Base-by-base conservation (phyloP, 2,888 invertebrate species). In the Pasiphila rectangulata region DNA sequence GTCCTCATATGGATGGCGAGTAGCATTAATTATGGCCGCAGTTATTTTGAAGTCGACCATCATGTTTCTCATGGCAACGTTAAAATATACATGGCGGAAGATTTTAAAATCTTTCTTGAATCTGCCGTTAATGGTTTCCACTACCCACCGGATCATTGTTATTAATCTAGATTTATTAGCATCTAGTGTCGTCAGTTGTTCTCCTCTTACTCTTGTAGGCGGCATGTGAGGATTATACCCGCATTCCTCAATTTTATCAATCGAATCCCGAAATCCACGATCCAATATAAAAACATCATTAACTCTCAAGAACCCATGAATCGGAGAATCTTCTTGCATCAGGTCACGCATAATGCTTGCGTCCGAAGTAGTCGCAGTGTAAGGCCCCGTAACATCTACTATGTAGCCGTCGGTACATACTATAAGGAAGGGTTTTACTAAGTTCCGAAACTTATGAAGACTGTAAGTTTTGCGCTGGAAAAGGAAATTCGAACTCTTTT, bases 351-450 rank as follows among this genome's bases (percentile, higher is more conserved):
- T 46, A 20, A 46, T 46, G 6, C 24, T 10, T 7, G 51, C 51
- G 40, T 51, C 51, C 9, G 43, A 24, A 27, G 21, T 51, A 9
- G 46, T 46, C 20, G 51, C 51, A 21, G 43, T 24, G 30, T 40
- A 50, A 17, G 45, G 42, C 3, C 40, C 50, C 25, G 16, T 24
- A 15, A 40, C 40, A 32, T 46, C 37, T 30, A 45, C 35, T 21
- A 52, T 52, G 35, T 52, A 45, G 6, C 47, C 45, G 34, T 51
- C 51, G 23, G 30, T 40, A 30, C 30, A 30, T 40, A 40, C 40
- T 21, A 49, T 39, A 10, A 43, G 34, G 34, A 48, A 48, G n/a
- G 46, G 40, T 16, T 46, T 46, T 12, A 46, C 20, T 15, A 41
- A 39, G 16, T 46, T 41, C 32, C 30, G 27, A 17, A 36, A 44